Conservation (phyloP, 2,797 vertebrate species). For the Hipposideros larvatus region DNA sequence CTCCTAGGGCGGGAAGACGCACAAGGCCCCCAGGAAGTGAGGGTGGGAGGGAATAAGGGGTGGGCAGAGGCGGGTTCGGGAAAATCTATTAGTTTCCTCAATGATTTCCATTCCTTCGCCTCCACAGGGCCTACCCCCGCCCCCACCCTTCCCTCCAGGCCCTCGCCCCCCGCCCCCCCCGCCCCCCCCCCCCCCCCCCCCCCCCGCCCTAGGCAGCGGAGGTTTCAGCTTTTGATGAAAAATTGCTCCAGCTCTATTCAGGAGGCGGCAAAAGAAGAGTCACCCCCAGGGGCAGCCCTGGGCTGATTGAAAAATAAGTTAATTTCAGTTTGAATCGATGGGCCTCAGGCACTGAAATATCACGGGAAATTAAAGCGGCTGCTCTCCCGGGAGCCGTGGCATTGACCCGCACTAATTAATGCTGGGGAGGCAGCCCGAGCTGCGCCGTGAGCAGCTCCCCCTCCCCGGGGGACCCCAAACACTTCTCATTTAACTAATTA, state of each 20-base stretch:
- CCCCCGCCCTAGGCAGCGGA: constrained; percentile 71
- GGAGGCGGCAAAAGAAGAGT: constrained; percentile 94
- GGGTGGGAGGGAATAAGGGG: background rate
- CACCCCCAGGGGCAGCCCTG: constrained; percentile 95
- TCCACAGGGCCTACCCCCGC: background rate
- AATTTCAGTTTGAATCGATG: constrained; percentile 99
- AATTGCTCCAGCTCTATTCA: constrained; percentile 95
- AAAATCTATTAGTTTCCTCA: constrained; percentile 84
- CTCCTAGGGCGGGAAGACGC: constrained; percentile 54
- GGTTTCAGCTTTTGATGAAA: constrained; percentile 93
- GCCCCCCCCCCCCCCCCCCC: no score
- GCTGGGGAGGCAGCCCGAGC: constrained; percentile 94
- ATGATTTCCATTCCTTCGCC: constrained; percentile 84
- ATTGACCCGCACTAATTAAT: constrained; percentile 99
- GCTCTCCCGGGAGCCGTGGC: constrained; percentile 93
- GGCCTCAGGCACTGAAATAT: constrained; percentile 99
- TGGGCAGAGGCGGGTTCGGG: background rate
- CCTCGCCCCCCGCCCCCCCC: no score
- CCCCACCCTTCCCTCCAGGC: constrained; percentile 6
- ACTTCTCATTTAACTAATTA: constrained; percentile 99
- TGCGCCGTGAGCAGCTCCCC: constrained; percentile 87
- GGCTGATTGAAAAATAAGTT: constrained; percentile 99
- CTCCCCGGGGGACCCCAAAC: constrained; percentile 87
- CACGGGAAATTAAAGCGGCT: constrained; percentile 99
- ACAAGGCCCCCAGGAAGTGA: constrained; percentile 48